Conservation (phyloP, 2,888 invertebrate genomes). For the Drosophila mercatorum region DNA sequence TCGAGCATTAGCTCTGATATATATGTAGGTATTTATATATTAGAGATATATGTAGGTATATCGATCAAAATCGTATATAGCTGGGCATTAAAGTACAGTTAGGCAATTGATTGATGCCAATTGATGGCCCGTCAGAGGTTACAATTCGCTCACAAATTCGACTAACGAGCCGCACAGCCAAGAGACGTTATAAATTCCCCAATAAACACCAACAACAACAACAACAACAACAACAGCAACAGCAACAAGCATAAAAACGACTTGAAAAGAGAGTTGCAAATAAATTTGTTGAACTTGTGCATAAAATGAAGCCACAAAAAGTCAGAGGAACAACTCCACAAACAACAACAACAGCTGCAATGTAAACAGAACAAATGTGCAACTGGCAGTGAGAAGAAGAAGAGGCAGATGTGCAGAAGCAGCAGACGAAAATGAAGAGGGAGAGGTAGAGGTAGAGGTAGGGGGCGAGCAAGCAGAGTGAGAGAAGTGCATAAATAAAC, state of each 20-base stretch:
- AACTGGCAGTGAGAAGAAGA: conserved; percentile 15
- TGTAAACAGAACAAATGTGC: conserved; percentile 50
- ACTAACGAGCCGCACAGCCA: conserved; percentile 62
- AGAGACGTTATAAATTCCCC: conserved; percentile 67
- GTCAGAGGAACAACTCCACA: conserved; percentile 16
- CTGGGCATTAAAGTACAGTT: conserved; percentile 38
- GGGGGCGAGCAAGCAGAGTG: conserved; percentile 6
- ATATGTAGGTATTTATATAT: conserved; percentile 2
- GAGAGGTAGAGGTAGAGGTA: background rate
- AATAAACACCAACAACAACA: conserved; percentile 59
- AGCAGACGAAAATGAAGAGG: too few relatives aligned
- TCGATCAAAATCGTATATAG: conserved; percentile 18
- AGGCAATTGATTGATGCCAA: conserved; percentile 70
- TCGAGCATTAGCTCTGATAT: conserved; percentile 43
- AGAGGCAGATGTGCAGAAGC: background rate
- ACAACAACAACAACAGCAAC: conserved; percentile 17
- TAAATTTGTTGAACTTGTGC: conserved; percentile 68
- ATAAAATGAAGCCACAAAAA: conserved; percentile 66
- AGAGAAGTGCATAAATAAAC: conserved; percentile 69
- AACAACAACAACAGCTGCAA: conserved; percentile 42
- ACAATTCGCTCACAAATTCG: conserved; percentile 56
- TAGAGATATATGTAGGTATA: background rate
- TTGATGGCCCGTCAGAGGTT: conserved; percentile 58
- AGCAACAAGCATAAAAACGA: conserved; percentile 16
- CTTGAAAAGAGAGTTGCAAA: conserved; percentile 51